phyloP scores from a whole-genome alignment of 2,113 vertebrate genomes.

The Amblyornis subalaris region DNA sequence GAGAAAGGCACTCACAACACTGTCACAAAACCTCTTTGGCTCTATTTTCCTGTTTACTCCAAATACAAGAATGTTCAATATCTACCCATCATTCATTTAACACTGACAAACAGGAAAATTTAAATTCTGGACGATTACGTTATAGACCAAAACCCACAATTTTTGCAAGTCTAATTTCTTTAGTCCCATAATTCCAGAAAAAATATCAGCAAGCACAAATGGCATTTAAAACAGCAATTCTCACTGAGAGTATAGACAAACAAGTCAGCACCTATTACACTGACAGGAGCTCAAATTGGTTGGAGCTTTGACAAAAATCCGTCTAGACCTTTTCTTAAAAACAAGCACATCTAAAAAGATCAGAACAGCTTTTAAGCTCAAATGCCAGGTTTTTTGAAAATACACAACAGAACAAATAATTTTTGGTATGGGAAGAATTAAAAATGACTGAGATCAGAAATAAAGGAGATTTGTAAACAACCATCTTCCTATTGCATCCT shows the following conservation, averaged over 20 bases:
- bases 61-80: neutral
- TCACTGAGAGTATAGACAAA: neutral
- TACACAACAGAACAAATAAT: neutral
- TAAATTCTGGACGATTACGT: neutral
- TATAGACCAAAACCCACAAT: neutral
- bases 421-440: neutral
- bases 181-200: neutral
- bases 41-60: neutral
- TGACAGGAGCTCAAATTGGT: slow-evolving; percentile 3
- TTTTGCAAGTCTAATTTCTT: slow-evolving; percentile 27
- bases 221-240: slow-evolving; percentile 49
- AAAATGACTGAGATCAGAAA: neutral
- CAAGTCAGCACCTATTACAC: slow-evolving; percentile 31
- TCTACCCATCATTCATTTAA: neutral
- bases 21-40: neutral
- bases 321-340: slow-evolving; percentile 14
- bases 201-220: slow-evolving; percentile 44
- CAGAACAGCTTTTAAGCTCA: slow-evolving; percentile 17
- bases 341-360: slow-evolving; percentile 13
- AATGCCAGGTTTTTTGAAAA: neutral
- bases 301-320: slow-evolving; percentile 2
- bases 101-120: neutral
- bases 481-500: neutral
- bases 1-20: neutral
- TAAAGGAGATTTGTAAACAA: neutral